phyloP scores from a whole-genome alignment of 2,797 vertebrate genomes.

The Sylvia borin region DNA sequence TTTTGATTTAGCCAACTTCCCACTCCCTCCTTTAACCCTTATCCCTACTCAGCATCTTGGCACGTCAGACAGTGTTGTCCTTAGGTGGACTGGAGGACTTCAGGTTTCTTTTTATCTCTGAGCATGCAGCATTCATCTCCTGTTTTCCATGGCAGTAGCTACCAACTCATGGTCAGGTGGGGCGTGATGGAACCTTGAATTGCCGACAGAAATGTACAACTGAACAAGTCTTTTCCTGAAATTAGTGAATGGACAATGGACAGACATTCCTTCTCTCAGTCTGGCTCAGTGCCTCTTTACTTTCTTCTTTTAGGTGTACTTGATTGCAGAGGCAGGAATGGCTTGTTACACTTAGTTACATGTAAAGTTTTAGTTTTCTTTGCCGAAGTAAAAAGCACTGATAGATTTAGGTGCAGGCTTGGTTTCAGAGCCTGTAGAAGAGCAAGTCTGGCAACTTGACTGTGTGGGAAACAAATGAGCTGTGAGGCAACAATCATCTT shows the following conservation, averaged over 20 bases:
- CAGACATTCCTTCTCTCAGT: background rate
- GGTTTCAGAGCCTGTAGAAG: background rate
- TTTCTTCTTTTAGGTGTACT: background rate
- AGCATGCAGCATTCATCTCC: background rate
- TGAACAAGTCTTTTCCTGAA: background rate
- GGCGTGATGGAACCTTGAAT: background rate
- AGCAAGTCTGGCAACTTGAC: background rate
- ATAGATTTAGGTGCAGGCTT: background rate
- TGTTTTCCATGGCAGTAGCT: background rate
- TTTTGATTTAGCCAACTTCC: background rate
- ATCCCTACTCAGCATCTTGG: background rate
- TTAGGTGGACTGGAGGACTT: background rate
- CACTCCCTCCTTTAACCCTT: background rate
- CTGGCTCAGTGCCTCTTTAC: background rate
- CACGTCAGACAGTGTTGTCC: background rate
- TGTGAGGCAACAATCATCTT: background rate
- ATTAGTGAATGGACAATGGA: background rate
- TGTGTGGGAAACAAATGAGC: background rate
- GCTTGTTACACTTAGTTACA: background rate
- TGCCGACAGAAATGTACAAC: background rate
- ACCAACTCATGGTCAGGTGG: fast-evolving
- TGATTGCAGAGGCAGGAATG: background rate
- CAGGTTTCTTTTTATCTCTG: background rate
- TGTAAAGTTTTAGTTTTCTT: background rate
- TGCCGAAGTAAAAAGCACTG: background rate